Percentiles rank a stretch among this genome's conserved stretches.
phyloP scores from a whole-genome alignment of 2,888 invertebrate genomes.

The Corythucha ciliata region DNA sequence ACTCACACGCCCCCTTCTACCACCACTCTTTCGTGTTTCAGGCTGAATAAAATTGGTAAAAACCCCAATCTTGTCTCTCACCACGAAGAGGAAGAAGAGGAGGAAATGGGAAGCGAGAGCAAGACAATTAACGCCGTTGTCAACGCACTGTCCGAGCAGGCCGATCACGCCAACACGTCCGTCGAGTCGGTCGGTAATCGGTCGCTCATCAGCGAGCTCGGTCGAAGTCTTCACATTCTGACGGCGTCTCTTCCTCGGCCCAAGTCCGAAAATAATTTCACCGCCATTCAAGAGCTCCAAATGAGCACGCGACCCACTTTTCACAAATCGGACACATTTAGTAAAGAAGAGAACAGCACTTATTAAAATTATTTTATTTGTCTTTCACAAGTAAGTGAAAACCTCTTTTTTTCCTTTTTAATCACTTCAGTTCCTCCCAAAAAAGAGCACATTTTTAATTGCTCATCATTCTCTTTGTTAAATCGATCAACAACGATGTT shows the following conservation, averaged over 20 bases:
- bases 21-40: slow-evolving; percentile 35
- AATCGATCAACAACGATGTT: neutral
- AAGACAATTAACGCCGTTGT: slow-evolving; percentile 88
- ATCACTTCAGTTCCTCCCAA: slow-evolving; percentile 1
- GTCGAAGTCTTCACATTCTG: slow-evolving; percentile 57
- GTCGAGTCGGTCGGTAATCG: slow-evolving; percentile 54
- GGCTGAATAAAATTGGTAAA: slow-evolving; percentile 96
- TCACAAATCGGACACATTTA: slow-evolving; percentile 72
- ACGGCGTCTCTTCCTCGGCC: slow-evolving; percentile 59
- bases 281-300: slow-evolving; percentile 43
- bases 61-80: slow-evolving; percentile 78
- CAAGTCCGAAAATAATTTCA: slow-evolving; percentile 75
- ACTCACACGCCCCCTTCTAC: neutral
- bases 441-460: neutral
- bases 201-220: slow-evolving; percentile 49
- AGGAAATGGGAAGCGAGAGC: slow-evolving; percentile 58
- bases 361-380: slow-evolving; percentile 14
- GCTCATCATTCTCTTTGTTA: neutral
- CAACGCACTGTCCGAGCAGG: slow-evolving; percentile 83
- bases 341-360: slow-evolving; percentile 46
- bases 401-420: slow-evolving; percentile 18
- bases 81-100: slow-evolving; percentile 41
- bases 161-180: slow-evolving; percentile 70
- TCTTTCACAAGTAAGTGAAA: too few relatives aligned
- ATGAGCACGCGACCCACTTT: slow-evolving; percentile 46